Conservation (phyloP, 2,113 vertebrate genomes). For the Glareola pratincola region DNA sequence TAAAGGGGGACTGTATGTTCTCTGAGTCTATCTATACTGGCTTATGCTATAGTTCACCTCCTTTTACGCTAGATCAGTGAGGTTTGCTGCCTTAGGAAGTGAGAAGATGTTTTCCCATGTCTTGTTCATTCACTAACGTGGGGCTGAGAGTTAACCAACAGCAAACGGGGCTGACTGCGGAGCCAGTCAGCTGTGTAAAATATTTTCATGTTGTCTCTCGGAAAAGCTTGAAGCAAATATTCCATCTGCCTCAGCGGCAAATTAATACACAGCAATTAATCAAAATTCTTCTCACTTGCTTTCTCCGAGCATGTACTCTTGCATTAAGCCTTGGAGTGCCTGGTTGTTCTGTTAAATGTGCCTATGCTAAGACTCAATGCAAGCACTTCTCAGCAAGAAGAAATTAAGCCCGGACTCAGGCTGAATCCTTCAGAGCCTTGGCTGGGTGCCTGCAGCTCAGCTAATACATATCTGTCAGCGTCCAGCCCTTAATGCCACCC, state of each 20-base stretch:
- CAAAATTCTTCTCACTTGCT: constrained; percentile 16
- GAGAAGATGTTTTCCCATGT: background rate
- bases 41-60: background rate
- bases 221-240: constrained; percentile 19
- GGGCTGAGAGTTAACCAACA: background rate
- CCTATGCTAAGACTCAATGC: background rate
- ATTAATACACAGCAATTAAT: constrained; percentile 43
- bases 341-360: background rate
- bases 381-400: background rate
- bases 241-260: background rate
- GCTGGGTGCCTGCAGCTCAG: background rate
- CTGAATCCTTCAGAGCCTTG: background rate
- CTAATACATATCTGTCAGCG: background rate
- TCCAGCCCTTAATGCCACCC: background rate
- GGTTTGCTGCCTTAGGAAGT: background rate
- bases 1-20: background rate
- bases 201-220: background rate
- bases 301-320: background rate
- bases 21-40: background rate
- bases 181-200: background rate
- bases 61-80: background rate
- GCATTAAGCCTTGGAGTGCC: background rate
- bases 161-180: background rate
- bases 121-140: background rate
- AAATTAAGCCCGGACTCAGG: background rate